Percentiles rank a stretch among this genome's conserved stretches.
Evolutionary conservation across 2,113 vertebrate genomes (phyloP).

Genomic region (Benitochromis conjunctus): DNA sequence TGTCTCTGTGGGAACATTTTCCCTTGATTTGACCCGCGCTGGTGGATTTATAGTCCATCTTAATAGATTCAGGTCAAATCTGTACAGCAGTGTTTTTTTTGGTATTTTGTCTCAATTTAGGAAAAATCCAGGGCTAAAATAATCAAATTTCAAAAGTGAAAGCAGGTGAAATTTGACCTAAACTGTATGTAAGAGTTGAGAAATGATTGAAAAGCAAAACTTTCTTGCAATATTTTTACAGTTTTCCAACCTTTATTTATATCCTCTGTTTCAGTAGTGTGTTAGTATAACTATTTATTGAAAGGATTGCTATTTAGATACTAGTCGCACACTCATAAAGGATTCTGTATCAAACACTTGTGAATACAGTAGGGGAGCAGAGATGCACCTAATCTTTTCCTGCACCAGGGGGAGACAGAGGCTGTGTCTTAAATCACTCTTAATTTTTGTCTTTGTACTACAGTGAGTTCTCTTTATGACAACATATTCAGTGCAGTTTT

Average conservation of each 20-base stretch:
- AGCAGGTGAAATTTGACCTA: background rate
- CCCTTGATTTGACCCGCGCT: background rate
- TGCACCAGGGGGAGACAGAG: constrained; percentile 37
- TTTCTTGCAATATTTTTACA: background rate
- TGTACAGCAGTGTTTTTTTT: background rate
- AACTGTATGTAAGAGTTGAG: background rate
- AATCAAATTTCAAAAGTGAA: background rate
- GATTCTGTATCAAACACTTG: background rate
- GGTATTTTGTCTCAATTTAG: background rate
- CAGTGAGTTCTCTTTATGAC: background rate
- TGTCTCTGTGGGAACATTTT: background rate
- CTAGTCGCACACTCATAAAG: background rate
- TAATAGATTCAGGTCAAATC: background rate
- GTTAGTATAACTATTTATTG: background rate
- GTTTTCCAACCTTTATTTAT: background rate
- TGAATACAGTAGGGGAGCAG: background rate
- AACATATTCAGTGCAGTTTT: background rate
- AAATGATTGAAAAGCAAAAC: too few relatives aligned
- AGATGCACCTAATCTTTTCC: background rate
- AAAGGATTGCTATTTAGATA: background rate
- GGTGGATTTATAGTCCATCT: background rate
- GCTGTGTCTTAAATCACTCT: background rate
- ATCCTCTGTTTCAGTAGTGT: background rate
- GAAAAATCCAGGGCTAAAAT: background rate
- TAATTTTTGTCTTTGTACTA: background rate